Base-by-base conservation (phyloP, 1,140 invertebrate genomes). In the Drosophila miranda region DNA sequence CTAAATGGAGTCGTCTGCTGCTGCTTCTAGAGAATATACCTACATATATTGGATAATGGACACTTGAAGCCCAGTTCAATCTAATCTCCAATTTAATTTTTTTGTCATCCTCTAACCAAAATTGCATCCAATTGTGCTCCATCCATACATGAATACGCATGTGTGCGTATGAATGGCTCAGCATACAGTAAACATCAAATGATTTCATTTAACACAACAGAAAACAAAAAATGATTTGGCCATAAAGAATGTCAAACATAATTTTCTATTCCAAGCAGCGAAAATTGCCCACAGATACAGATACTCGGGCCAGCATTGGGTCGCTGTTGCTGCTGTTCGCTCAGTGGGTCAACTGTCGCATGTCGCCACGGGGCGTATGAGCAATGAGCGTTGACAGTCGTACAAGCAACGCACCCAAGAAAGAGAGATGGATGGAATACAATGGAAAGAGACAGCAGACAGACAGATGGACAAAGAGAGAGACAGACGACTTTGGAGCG, bases 311-410 rank as follows among this genome's bases (percentile, higher is more conserved):
- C 9, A 48, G 64, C 50, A 19, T 49, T 60, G 23, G 56, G 50
- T 49, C 26, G 14, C n/a, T 55, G 54, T 13, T 51, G 34, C 19
- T 19, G 41, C 26, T 30, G 30, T 43, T 46, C 34, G 41, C 56
- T 52, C 75, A 78, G 78, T 81, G 69, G 78, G 78, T 82, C 78
- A 77, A 69, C 60, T 61, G 49, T 64, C 49, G 50, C 48, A 60
- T 50, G 48, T 50, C 60, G 48, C 81, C 68, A 86, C 64, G 73
- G 82, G 81, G 77, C 81, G 77, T 81, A 86, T 86, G 69, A 67
- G 72, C 77, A 86, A 80, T 74, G 64, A 49, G 49, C 69, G 76
- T 44, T 79, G 71, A 83, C 80, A 76, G 70, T 43, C 57, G 45
- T 63, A 48, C 50, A 60, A 49, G 46, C 13, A 58, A 46, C 55